These are phyloP conservation scores for Caligus rogercresseyi DNA, from an alignment of 1,140 invertebrate genomes.

Conservation along the genomic window DNA sequence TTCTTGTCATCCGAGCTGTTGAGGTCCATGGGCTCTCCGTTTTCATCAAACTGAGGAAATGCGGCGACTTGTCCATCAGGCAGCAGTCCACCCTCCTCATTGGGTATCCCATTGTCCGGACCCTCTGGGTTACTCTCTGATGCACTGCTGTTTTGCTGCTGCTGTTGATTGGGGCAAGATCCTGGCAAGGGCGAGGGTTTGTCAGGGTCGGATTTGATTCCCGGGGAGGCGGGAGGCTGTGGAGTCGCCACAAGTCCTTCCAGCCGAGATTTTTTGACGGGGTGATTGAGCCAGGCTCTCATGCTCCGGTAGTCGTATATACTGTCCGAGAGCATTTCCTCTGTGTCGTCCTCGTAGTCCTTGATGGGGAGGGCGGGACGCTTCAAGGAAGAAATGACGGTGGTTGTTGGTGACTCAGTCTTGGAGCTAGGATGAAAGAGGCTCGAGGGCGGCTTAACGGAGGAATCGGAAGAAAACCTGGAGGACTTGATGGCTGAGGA, in stretches of 20 bases:
- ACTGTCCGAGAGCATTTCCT: constrained; percentile 54
- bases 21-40: constrained; percentile 20
- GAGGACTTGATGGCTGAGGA: constrained; percentile 20
- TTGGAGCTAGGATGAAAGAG: constrained; percentile 28
- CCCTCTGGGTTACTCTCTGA: neutral
- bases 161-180: too few relatives aligned
- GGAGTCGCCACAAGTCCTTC: constrained; percentile 19
- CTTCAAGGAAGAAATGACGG: constrained; percentile 20
- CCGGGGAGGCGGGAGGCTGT: neutral
- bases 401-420: neutral
- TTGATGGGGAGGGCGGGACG: constrained; percentile 48
- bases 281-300: constrained; percentile 66
- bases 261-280: constrained; percentile 58
- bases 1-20: constrained; percentile 22
- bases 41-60: constrained; percentile 19
- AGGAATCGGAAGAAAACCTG: neutral
- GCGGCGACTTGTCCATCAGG: constrained; percentile 28
- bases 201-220: constrained; percentile 15
- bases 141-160: neutral
- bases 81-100: constrained; percentile 24
- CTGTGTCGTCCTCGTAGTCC: constrained; percentile 54
- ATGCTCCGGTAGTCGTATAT: constrained; percentile 70
- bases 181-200: constrained; percentile 7
- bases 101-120: constrained; percentile 7
- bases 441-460: constrained; percentile 40